These are phyloP conservation scores for Caradrina clavipalpis DNA, from an alignment of 2,888 invertebrate genomes.

Conservation along the genomic window DNA sequence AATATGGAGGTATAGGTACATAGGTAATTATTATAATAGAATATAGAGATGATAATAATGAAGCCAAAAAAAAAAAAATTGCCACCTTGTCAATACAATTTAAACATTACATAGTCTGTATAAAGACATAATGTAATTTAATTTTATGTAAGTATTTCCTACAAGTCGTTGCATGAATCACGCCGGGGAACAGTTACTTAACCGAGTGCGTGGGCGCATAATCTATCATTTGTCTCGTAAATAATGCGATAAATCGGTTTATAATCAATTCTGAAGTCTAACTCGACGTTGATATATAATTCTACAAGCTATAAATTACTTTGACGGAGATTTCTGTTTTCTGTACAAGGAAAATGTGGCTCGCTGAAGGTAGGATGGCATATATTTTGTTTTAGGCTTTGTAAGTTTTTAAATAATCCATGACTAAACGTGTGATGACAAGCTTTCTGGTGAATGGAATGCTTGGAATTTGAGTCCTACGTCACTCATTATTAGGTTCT, in stretches of 20 bases:
- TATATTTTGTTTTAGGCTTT: constrained; percentile 28
- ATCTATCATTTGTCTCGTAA: constrained; percentile 63
- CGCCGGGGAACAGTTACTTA: constrained; percentile 36
- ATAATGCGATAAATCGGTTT: constrained; percentile 56
- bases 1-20: too few relatives aligned
- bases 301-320: constrained; percentile 59
- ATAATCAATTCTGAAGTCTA: constrained; percentile 53
- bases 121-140: constrained; percentile 25
- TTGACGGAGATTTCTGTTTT: constrained; percentile 41
- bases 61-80: neutral
- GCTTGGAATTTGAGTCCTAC: neutral
- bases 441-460: neutral
- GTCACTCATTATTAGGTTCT: neutral
- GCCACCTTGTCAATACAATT: constrained; percentile 1
- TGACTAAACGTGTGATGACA: neutral
- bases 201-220: constrained; percentile 55
- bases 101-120: neutral
- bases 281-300: constrained; percentile 41
- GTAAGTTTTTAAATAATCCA: constrained; percentile 1
- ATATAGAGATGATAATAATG: neutral
- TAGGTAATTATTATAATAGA: neutral
- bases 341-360: constrained; percentile 40
- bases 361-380: constrained; percentile 16
- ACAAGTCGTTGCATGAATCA: constrained; percentile 48
- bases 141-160: constrained; percentile 25